These are phyloP conservation scores for Troilus luridus DNA, from an alignment of 2,888 invertebrate species.

Conservation along the genomic window DNA sequence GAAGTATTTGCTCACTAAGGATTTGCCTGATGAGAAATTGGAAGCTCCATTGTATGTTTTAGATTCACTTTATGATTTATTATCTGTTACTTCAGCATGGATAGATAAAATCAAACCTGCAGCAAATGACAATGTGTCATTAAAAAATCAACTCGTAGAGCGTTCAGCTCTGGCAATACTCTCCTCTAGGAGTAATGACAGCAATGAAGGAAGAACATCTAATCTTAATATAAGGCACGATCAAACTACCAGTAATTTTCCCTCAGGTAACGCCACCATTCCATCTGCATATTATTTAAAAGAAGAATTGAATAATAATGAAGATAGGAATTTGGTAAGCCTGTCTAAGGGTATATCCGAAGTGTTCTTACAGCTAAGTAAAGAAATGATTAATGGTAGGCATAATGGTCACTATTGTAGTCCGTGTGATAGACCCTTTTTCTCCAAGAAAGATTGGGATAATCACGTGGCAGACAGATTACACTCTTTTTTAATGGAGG, in stretches of 20 bases:
- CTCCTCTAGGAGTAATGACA: background rate
- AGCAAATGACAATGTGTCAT: background rate
- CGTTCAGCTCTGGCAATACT: background rate
- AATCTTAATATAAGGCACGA: background rate
- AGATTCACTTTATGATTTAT: slow-evolving; percentile 41
- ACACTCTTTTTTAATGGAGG: background rate
- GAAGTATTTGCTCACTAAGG: slow-evolving; percentile 34
- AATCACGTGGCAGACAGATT: background rate
- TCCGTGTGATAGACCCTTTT: background rate
- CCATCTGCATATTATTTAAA: background rate
- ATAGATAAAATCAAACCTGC: background rate
- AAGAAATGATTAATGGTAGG: slow-evolving; percentile 43
- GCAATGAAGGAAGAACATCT: background rate
- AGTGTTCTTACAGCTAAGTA: background rate
- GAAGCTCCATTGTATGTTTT: slow-evolving; percentile 25
- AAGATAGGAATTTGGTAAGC: background rate
- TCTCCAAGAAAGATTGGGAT: background rate
- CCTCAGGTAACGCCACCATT: background rate
- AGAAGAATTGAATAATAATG: background rate
- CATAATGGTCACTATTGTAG: slow-evolving; percentile 1
- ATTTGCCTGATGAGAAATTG: slow-evolving; percentile 27
- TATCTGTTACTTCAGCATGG: slow-evolving; percentile 21
- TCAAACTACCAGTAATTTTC: background rate
- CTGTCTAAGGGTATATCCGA: background rate
- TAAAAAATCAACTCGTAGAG: background rate